Base-by-base conservation (phyloP, 2,797 vertebrate species). In the Hypotaenidia philippensis region DNA sequence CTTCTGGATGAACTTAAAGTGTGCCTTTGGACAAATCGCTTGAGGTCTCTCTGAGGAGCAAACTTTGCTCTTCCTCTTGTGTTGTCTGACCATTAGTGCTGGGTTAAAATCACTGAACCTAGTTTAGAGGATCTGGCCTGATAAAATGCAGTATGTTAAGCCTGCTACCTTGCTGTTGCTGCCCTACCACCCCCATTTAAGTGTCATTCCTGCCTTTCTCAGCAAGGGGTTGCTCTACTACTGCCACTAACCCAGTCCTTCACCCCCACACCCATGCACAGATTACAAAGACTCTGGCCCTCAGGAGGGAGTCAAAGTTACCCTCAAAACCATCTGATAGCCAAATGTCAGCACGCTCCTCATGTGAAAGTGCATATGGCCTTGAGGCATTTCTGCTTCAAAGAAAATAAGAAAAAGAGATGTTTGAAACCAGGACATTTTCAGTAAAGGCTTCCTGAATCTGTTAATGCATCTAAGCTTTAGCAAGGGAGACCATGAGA, bases 111-210 rank as follows among this genome's bases (percentile, higher is more conserved):
- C 23, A 38, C 29, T 70, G 77, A 80, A 29, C 25, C 45, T 69
- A 0, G 0, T 0, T 79, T 44, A 64, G 50, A 15, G 26, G 32
- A 61, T 66, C 27, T 27, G 29, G 36, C 31, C 16, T 32, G 26
- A 34, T 21, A 66, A 90, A 89, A n/a, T 5, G 1, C 6, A 3
- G 15, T 40, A 31, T 71, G 11, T 64, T 66, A 45, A 61, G 21
- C 36, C 29, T 22, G 9, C 20, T 74, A 52, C 23, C 17, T 5
- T 23, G 9, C 20, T 32, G 6, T 9, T 36, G 13, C 27, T 68
- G 32, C 44, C 15, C 18, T 16, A 14, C 26, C 6, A 9, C 41
- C 16, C 25, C 26, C 17, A 32, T 31, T 64, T 64, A 41, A 15
- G 15, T 56, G 55, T 83, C 18, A 25, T 63, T 55, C 38, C 40